Evolutionary conservation across 2,888 invertebrate species (phyloP).

Genomic region (Imbricaverruca yamaguchii): DNA sequence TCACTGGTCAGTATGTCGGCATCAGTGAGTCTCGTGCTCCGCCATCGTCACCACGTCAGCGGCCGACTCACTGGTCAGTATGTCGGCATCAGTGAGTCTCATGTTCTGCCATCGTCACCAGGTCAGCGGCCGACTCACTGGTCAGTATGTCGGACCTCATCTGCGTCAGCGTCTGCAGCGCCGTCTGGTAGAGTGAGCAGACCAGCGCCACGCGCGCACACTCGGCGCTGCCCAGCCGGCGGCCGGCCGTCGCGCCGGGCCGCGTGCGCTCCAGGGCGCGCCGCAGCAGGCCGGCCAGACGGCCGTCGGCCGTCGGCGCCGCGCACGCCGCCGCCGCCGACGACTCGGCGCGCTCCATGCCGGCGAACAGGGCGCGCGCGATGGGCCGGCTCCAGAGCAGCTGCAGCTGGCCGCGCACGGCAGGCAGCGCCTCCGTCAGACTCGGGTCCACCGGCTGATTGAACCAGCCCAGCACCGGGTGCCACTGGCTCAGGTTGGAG

Average conservation of each 20-base stretch:
- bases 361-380: slow-evolving; percentile 29
- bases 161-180: slow-evolving; percentile 64
- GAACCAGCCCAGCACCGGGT: slow-evolving; percentile 96
- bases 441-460: slow-evolving; percentile 58
- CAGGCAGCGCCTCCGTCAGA: slow-evolving; percentile 62
- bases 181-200: slow-evolving; percentile 86
- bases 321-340: background rate
- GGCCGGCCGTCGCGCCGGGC: slow-evolving; percentile 54
- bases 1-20: too few relatives aligned
- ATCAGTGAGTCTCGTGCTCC: too few relatives aligned
- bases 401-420: slow-evolving; percentile 58
- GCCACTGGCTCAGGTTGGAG: slow-evolving; percentile 92
- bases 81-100: too few relatives aligned
- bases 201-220: slow-evolving; percentile 74
- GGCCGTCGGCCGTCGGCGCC: slow-evolving; percentile 18
- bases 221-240: slow-evolving; percentile 72
- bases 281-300: background rate
- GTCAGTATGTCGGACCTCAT: slow-evolving; percentile 33
- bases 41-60: too few relatives aligned
- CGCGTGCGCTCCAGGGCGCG: slow-evolving; percentile 49
- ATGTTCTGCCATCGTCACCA: too few relatives aligned
- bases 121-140: slow-evolving; percentile 24
- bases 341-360: slow-evolving; percentile 8
- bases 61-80: too few relatives aligned
- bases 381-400: slow-evolving; percentile 56